Conservation (phyloP, 2,113 vertebrate species). For the Recurvirostra avosetta region DNA sequence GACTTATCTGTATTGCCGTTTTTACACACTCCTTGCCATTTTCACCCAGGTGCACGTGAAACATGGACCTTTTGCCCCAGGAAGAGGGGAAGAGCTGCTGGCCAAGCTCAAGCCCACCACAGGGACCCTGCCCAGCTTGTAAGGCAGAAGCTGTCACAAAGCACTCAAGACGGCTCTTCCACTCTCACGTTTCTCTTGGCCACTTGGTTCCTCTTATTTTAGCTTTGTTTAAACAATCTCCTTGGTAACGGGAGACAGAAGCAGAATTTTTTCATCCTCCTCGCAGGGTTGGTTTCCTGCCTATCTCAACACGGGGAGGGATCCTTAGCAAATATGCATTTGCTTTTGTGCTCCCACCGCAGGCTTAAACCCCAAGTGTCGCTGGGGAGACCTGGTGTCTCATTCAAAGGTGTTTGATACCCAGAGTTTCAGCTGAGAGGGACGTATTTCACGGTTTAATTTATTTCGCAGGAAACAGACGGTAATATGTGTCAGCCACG, state of each 20-base stretch:
- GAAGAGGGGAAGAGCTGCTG: not conserved
- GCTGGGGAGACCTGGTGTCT: not conserved
- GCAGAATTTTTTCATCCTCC: conserved; percentile 56
- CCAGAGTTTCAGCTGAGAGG: not conserved
- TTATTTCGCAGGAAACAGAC: not conserved
- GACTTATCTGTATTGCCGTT: not conserved
- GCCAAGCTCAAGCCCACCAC: not conserved
- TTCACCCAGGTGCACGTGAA: not conserved
- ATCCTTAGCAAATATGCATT: not conserved
- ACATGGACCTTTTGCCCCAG: fast-evolving
- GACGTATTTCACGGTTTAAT: fast-evolving
- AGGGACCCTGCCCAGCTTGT: not conserved
- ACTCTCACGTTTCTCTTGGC: conserved; percentile 38
- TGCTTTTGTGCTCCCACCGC: not conserved
- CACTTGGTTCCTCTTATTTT: conserved; percentile 69
- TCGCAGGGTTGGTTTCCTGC: conserved; percentile 47
- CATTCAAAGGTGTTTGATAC: not conserved
- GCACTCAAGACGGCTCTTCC: conserved; percentile 54
- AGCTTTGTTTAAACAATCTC: conserved; percentile 74
- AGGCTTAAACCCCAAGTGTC: not conserved
- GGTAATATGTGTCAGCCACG: fast-evolving
- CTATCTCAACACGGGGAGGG: not conserved
- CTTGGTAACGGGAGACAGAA: conserved; percentile 72
- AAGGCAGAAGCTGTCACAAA: conserved; percentile 41
- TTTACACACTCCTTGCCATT: not conserved